phyloP scores from a whole-genome alignment of 2,888 invertebrate species.

The Tetranychus piercei region DNA sequence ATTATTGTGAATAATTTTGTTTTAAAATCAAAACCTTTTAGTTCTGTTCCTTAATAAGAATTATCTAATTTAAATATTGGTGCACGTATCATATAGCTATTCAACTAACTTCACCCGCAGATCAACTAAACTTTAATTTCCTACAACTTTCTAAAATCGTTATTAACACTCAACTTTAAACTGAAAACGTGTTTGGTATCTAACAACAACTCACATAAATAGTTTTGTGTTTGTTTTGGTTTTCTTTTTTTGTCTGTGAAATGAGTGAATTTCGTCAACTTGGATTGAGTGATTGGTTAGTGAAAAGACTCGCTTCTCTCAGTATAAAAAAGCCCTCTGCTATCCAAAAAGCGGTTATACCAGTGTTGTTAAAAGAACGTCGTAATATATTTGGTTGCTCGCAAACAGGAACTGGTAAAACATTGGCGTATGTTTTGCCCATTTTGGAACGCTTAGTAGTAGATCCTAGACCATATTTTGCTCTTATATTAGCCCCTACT shows the following conservation, averaged over 20 bases:
- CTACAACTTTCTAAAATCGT: no score
- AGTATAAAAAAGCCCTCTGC: conserved; percentile 18
- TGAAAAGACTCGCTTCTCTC: conserved; percentile 14
- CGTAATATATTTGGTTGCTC: conserved; percentile 84
- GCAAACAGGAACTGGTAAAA: conserved; percentile 95
- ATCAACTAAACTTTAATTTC: no score
- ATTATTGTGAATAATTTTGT: no score
- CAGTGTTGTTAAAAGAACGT: conserved; percentile 35
- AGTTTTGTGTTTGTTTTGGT: background rate
- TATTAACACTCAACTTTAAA: no score
- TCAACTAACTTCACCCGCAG: no score
- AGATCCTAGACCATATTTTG: conserved; percentile 90
- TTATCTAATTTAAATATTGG: no score
- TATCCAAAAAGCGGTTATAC: conserved; percentile 20
- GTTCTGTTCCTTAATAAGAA: background rate
- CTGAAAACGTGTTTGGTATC: no score
- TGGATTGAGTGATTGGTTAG: conserved; percentile 22
- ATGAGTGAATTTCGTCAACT: conserved; percentile 10
- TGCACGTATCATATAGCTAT: no score
- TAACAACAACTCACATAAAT: no score
- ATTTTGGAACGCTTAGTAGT: conserved; percentile 74
- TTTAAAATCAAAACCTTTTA: conserved; percentile 1
- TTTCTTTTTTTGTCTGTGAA: background rate
- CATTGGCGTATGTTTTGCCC: conserved; percentile 86
- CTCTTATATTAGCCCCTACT: conserved; percentile 81